Evolutionary conservation across 2,797 vertebrate species (phyloP).

Genomic region (Buphagus erythrorhynchus): DNA sequence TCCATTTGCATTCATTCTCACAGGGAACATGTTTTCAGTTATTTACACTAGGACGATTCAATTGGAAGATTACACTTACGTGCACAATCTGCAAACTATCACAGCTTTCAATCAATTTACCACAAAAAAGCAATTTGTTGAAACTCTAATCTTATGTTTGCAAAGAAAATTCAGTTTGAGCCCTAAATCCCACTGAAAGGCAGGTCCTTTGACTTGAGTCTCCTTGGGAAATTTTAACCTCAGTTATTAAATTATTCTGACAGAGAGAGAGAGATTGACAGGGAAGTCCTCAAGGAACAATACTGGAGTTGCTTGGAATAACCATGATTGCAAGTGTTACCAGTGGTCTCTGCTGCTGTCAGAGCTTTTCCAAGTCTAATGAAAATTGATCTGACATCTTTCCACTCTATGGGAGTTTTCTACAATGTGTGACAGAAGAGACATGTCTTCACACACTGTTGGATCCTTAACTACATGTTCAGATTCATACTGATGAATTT

Average conservation of each 20-base stretch:
- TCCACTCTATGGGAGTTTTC: background rate
- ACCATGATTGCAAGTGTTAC: background rate
- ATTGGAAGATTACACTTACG: background rate
- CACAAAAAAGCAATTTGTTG: background rate
- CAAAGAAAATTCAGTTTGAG: background rate
- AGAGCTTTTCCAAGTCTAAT: background rate
- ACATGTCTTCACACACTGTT: background rate
- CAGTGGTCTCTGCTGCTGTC: background rate
- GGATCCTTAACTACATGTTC: background rate
- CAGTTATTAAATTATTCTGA: background rate
- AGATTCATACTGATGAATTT: background rate
- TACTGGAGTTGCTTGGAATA: background rate
- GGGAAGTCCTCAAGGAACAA: background rate
- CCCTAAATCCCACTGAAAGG: background rate
- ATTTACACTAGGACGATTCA: background rate
- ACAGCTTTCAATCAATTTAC: background rate
- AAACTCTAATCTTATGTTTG: background rate
- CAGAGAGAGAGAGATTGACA: background rate
- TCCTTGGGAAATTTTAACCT: background rate
- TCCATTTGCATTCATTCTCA: background rate
- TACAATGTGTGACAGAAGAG: background rate
- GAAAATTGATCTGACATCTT: constrained; percentile 6
- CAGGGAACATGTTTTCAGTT: background rate
- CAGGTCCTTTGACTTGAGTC: background rate
- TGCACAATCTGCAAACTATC: background rate